These are phyloP conservation scores for Cephalopholis sonnerati DNA, from an alignment of 2,113 vertebrate species.

Conservation along the genomic window DNA sequence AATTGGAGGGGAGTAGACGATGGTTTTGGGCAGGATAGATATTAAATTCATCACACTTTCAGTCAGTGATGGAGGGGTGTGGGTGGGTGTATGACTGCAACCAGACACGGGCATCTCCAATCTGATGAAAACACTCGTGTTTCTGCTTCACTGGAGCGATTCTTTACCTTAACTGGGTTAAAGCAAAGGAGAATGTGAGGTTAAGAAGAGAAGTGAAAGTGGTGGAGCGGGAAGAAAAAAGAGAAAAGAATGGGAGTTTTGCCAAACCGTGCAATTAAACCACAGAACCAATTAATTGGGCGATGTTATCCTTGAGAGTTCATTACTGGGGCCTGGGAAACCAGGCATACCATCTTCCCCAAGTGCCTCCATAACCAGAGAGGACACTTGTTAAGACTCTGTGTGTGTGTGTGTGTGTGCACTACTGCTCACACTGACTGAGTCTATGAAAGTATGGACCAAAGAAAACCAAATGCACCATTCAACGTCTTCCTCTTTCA, in stretches of 20 bases:
- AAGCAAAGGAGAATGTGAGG: conserved; percentile 54
- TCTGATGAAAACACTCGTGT: conserved; percentile 61
- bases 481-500: conserved; percentile 70
- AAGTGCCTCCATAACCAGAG: conserved; percentile 56
- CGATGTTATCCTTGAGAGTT: conserved; percentile 73
- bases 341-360: conserved; percentile 43
- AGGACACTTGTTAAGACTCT: conserved; percentile 42
- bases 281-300: conserved; percentile 70
- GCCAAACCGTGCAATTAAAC: conserved; percentile 77
- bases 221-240: conserved; percentile 6
- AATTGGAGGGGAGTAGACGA: conserved; percentile 35
- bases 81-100: conserved; percentile 41
- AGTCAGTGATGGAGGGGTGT: conserved; percentile 15
- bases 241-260: conserved; percentile 49
- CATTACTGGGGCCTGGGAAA: conserved; percentile 78
- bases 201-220: conserved; percentile 46
- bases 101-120: conserved; percentile 55
- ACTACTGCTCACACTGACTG: not conserved
- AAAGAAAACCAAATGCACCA: conserved; percentile 65
- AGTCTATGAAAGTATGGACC: conserved; percentile 51
- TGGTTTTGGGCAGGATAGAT: conserved; percentile 55
- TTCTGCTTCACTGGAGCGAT: conserved; percentile 74
- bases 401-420: conserved; percentile 16
- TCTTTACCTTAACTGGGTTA: conserved; percentile 62
- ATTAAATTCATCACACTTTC: conserved; percentile 74